phyloP scores from a whole-genome alignment of 2,888 invertebrate genomes.

The Lasioglossum malachurum region DNA sequence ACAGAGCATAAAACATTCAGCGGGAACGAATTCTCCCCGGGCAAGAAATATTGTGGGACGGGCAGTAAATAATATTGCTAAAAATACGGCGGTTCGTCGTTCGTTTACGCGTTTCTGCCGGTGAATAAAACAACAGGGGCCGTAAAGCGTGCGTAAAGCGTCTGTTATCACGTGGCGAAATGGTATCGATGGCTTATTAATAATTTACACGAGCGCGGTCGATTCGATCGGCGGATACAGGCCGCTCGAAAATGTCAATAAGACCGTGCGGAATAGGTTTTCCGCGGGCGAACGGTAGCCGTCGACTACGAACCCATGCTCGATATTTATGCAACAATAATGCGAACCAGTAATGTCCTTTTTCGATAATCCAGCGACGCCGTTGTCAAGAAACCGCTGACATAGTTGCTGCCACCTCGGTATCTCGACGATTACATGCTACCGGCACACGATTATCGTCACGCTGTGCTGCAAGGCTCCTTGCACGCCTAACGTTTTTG shows the following conservation, averaged over 20 bases:
- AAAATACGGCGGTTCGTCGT: conserved; percentile 34
- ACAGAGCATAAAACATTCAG: conserved; percentile 19
- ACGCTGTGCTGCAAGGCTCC: conserved; percentile 20
- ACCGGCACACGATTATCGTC: conserved; percentile 42
- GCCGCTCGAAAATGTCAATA: conserved; percentile 51
- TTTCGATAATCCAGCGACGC: conserved; percentile 34
- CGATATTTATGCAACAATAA: conserved; percentile 58
- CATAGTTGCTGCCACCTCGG: conserved; percentile 5
- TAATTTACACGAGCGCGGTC: conserved; percentile 46
- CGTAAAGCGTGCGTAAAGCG: conserved; percentile 42
- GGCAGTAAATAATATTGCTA: conserved; percentile 26
- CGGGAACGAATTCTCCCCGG: conserved; percentile 16
- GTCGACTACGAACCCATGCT: not conserved
- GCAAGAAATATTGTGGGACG: conserved; percentile 11
- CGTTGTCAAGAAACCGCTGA: conserved; percentile 12
- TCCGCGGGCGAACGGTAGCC: conserved; percentile 18
- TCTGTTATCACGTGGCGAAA: conserved; percentile 44
- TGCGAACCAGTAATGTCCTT: conserved; percentile 40
- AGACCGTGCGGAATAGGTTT: conserved; percentile 26
- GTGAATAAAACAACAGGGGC: conserved; percentile 44
- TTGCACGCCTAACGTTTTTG: not conserved
- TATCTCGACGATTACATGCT: conserved; percentile 17
- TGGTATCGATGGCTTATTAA: conserved; percentile 50
- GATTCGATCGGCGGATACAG: conserved; percentile 38
- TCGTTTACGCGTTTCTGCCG: conserved; percentile 28